Conservation (phyloP, 1,140 invertebrate species). For the Pectinophora gossypiella region DNA sequence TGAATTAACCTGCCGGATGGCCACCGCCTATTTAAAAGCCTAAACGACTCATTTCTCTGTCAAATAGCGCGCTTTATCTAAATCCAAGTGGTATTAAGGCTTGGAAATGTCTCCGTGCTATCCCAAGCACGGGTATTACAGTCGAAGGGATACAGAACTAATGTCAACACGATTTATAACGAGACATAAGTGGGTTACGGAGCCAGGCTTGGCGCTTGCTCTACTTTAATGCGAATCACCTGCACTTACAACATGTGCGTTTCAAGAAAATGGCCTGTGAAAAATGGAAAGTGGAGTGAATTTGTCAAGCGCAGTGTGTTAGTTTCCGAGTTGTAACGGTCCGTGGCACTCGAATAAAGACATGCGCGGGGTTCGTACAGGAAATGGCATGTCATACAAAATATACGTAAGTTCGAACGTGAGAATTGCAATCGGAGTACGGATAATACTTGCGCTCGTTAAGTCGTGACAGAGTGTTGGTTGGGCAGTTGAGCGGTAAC, state of each 20-base stretch:
- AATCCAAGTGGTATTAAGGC: background rate
- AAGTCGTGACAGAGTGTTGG: conserved; percentile 46
- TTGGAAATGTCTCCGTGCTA: background rate
- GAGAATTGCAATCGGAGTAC: conserved; percentile 35
- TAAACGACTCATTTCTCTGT: background rate
- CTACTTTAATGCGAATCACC: conserved; percentile 50
- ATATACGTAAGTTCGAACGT: conserved; percentile 29
- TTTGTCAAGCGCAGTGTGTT: conserved; percentile 60
- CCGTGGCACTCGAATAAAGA: conserved; percentile 35
- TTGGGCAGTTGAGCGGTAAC: conserved; percentile 33
- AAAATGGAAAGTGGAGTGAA: conserved; percentile 72
- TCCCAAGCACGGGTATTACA: no score
- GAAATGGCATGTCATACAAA: conserved; percentile 28
- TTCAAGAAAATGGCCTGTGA: conserved; percentile 55
- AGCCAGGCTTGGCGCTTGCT: conserved; percentile 40
- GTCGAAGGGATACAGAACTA: no score
- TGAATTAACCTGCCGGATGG: background rate
- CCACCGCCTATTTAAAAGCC: background rate
- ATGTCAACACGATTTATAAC: conserved; percentile 27
- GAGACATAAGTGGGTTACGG: conserved; percentile 38
- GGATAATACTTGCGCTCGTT: conserved; percentile 41
- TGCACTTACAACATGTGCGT: conserved; percentile 43
- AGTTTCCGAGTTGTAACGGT: conserved; percentile 45
- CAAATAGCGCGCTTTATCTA: background rate
- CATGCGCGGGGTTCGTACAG: conserved; percentile 21